A percentile compares a stretch with the other conserved stretches of the same genome.
phyloP scores from a whole-genome alignment of 2,888 invertebrate species.

The Agrilus biguttatus region DNA sequence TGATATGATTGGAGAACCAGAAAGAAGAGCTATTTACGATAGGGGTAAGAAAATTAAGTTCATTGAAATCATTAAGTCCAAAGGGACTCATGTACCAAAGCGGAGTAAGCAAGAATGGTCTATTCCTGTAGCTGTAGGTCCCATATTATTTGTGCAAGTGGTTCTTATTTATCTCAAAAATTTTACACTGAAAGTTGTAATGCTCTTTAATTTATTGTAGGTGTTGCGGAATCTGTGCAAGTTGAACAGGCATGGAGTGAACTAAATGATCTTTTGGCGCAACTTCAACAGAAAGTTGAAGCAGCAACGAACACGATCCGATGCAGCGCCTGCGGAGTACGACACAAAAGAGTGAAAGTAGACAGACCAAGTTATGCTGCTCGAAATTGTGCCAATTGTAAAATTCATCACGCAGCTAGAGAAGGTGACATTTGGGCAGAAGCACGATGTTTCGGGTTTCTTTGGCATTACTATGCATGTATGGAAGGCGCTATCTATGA shows the following conservation, averaged over 20 bases:
- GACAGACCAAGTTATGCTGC: conserved; percentile 85
- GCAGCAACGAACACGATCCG: conserved; percentile 88
- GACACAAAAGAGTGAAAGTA: conserved; percentile 76
- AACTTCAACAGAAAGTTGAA: conserved; percentile 86
- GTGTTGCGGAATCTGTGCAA: conserved; percentile 56
- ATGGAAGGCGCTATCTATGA: conserved; percentile 94
- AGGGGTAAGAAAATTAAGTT: conserved; percentile 21
- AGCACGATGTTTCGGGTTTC: conserved; percentile 67
- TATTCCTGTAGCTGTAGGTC: too few species aligned
- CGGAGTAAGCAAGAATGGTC: too few species aligned
- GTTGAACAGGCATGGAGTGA: conserved; percentile 78
- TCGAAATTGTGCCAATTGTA: conserved; percentile 78
- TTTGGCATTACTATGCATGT: conserved; percentile 91
- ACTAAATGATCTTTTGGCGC: conserved; percentile 71
- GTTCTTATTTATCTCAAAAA: too few species aligned
- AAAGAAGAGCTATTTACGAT: conserved; percentile 34
- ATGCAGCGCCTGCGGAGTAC: conserved; percentile 85
- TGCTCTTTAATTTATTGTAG: conserved; percentile 8
- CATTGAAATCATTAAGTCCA: too few species aligned
- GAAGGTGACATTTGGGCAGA: conserved; percentile 98
- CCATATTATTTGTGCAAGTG: too few species aligned
- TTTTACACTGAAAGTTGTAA: too few species aligned
- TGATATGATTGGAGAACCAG: conserved; percentile 85
- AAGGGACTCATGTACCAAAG: too few species aligned
- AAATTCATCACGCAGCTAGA: conserved; percentile 78